Conservation (phyloP, 2,888 invertebrate genomes). For the Ceratothoa steindachneri region DNA sequence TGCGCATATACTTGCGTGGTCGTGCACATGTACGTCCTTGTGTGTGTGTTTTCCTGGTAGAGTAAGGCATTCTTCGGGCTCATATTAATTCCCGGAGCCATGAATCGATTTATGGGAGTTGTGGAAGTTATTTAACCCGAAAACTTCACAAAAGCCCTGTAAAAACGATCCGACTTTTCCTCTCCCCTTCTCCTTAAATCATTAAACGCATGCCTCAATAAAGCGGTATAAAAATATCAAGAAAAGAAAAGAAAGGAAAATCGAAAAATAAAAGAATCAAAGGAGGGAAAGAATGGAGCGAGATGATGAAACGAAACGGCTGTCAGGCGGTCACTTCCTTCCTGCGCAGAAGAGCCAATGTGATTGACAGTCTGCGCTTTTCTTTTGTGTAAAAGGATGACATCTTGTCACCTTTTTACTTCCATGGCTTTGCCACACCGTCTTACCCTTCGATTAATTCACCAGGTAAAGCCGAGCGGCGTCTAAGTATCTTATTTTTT, state of each 20-base stretch:
- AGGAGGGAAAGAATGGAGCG: neutral
- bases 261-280: neutral
- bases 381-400: neutral
- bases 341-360: neutral
- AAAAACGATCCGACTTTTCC: no score
- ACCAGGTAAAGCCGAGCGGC: neutral
- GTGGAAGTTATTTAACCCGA: no score
- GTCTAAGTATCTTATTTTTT: neutral
- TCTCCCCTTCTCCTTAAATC: no score
- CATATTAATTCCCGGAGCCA: no score
- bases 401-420: neutral
- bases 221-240: neutral
- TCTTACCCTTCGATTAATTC: neutral
- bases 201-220: no score
- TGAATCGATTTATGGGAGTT: no score
- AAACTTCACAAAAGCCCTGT: no score
- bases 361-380: neutral
- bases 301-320: neutral
- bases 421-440: neutral
- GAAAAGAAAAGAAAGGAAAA: neutral
- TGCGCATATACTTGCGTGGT: no score
- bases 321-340: neutral
- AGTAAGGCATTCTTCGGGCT: no score
- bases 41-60: no score
- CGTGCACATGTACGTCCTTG: no score